Base-by-base conservation (phyloP, 2,797 vertebrate genomes). In the Lutjanus argentimaculatus region DNA sequence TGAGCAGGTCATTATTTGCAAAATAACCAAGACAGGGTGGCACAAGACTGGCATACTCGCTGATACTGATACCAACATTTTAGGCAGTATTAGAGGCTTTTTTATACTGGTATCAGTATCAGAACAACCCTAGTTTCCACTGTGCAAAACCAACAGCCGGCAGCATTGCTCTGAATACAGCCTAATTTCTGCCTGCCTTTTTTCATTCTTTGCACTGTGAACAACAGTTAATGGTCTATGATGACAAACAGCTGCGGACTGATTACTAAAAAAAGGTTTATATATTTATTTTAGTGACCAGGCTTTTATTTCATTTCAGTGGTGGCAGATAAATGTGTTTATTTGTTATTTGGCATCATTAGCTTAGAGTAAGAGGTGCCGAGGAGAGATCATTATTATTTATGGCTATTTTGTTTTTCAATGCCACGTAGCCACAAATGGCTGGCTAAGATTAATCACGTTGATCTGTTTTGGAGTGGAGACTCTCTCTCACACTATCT, bases 281-380 rank as follows among this genome's bases (percentile, higher is more conserved):
- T 83, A 46, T 75, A 85, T 88, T 80, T 86, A 80, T 86, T 85
- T 73, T 51, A 25, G 16, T 43, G 4, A 72, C 59, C 0, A 0
- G 45, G 53, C 83, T 79, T 88, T 78, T 51, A 79, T 79, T 84
- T 84, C 12, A 63, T 66, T 76, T 85, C 25, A 8, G 16, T 53
- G n/a, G 74, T 48, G 80, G 80, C 69, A 86, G 78, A 90, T 77
- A 77, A 84, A 89, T 88, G 63, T 85, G 83, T 92, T 91, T 89
- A 87, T 89, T 91, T 91, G 84, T 85, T 73, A 88, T 90, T 80
- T 82, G 78, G 73, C 62, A 62, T 89, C 84, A 90, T 91, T 68
- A 88, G 82, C 80, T 83, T 59, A 45, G 79, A 85, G 59, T 85
- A 84, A 87, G 89, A 79, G 80, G 75, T 77, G 15, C 61, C 62